Percentiles rank a stretch among this genome's conserved stretches.
Conservation (phyloP, 2,888 invertebrate genomes). For the Trichacis sp. region DNA sequence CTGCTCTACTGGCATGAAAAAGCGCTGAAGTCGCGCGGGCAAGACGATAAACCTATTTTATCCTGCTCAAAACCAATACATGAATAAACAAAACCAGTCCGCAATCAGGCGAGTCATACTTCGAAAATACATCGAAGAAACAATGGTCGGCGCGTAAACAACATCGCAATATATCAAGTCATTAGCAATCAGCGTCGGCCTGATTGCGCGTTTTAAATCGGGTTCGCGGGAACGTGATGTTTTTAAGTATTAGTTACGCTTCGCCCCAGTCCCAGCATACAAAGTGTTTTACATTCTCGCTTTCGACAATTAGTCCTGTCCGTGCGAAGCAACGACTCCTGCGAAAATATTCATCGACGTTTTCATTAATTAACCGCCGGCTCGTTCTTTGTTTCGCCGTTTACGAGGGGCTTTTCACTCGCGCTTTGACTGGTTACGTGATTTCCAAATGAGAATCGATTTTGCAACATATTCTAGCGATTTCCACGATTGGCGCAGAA, state of each 20-base stretch:
- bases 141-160: conserved; percentile 35
- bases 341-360: not conserved
- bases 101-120: conserved; percentile 29
- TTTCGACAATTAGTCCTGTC: conserved; percentile 17
- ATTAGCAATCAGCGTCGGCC: conserved; percentile 31
- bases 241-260: conserved; percentile 30
- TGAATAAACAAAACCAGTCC: conserved; percentile 4
- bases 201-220: conserved; percentile 26
- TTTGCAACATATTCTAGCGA: too few relatives aligned
- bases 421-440: too few relatives aligned
- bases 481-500: too few relatives aligned
- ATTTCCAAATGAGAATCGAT: too few relatives aligned
- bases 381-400: too few relatives aligned
- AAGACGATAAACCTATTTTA: too few relatives aligned
- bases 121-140: conserved; percentile 32
- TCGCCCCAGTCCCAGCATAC: conserved; percentile 15
- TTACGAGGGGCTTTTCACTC: too few relatives aligned
- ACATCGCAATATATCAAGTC: conserved; percentile 25
- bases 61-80: too few relatives aligned
- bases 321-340: not conserved
- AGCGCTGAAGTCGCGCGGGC: too few relatives aligned
- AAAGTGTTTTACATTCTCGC: conserved; percentile 18
- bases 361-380: too few relatives aligned
- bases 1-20: too few relatives aligned
- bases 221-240: conserved; percentile 24